These are phyloP conservation scores for Nesometra sesokonis DNA, from an alignment of 35 echinoderm and acorn worm species.

Conservation along the genomic window DNA sequence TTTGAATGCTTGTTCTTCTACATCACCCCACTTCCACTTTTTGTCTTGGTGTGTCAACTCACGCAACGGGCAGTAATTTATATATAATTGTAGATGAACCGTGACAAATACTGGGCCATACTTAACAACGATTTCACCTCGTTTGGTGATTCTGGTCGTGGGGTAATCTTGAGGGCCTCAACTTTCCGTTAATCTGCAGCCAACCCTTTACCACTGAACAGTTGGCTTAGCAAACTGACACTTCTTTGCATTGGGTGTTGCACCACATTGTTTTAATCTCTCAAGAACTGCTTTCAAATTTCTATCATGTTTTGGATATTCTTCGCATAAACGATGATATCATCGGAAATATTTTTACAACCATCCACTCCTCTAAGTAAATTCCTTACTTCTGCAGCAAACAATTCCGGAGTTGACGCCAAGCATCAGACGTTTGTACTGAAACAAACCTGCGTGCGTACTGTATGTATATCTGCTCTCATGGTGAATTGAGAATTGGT, in stretches of 20 bases:
- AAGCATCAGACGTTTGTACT: conserved; percentile 42
- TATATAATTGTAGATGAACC: conserved; percentile 15
- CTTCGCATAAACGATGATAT: conserved; percentile 29
- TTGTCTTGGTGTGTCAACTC: conserved; percentile 12
- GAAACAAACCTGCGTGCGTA: conserved; percentile 28
- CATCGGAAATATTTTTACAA: conserved; percentile 43
- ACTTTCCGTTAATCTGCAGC: background rate
- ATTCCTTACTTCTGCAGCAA: conserved; percentile 15
- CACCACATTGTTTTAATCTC: background rate
- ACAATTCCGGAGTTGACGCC: conserved; percentile 43
- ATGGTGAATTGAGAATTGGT: background rate
- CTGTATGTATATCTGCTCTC: conserved; percentile 16
- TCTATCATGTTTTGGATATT: conserved; percentile 15
- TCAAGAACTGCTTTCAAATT: conserved; percentile 20
- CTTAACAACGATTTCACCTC: conserved; percentile 33
- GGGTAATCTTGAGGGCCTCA: no score
- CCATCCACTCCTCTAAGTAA: conserved; percentile 26
- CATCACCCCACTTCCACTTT: conserved; percentile 26
- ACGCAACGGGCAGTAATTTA: conserved; percentile 15
- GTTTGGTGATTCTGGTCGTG: background rate
- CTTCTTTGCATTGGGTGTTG: background rate
- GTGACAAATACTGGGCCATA: conserved; percentile 31
- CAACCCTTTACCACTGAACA: background rate
- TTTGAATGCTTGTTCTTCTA: conserved; percentile 23
- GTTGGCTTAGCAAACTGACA: background rate